phyloP scores from a whole-genome alignment of 2,113 vertebrate species.

The Peromyscus polionotus region DNA sequence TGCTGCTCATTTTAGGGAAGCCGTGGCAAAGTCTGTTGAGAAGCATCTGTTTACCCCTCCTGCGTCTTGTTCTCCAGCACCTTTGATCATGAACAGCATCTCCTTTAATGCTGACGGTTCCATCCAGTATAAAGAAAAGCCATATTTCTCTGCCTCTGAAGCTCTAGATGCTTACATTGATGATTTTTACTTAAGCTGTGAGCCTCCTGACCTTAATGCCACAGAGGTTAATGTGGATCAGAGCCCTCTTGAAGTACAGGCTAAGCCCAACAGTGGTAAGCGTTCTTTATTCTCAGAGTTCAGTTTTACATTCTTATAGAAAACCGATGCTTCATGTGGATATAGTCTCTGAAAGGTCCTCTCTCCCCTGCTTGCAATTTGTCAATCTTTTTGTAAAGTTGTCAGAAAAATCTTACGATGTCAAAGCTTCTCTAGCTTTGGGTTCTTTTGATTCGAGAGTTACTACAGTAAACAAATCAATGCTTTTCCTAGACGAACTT shows the following conservation, averaged over 20 bases:
- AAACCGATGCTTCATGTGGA: not conserved
- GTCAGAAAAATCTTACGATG: not conserved
- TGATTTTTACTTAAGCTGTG: constrained; percentile 72
- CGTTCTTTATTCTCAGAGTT: constrained; percentile 64
- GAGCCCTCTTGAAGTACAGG: constrained; percentile 68
- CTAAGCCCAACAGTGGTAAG: constrained; percentile 78
- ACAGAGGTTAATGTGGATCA: constrained; percentile 59
- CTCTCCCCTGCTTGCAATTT: not conserved
- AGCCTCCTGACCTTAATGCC: constrained; percentile 45
- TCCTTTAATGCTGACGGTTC: constrained; percentile 71
- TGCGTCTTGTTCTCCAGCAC: constrained; percentile 50
- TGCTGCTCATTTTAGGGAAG: constrained; percentile 68
- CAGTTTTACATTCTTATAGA: constrained; percentile 52
- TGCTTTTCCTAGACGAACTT: not conserved
- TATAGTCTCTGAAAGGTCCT: not conserved
- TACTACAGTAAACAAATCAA: not conserved
- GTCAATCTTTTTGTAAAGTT: constrained; percentile 38
- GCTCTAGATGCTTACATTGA: constrained; percentile 79
- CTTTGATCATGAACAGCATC: constrained; percentile 38
- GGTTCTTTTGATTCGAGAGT: not conserved
- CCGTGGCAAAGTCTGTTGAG: constrained; percentile 69
- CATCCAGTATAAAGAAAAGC: constrained; percentile 73
- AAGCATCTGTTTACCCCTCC: constrained; percentile 46
- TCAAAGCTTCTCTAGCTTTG: not conserved
- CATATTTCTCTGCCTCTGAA: constrained; percentile 74